A percentile compares a stretch with the other conserved stretches of the same genome.
These are phyloP conservation scores for Stenodema calcarata DNA, from an alignment of 2,888 invertebrate species.

Conservation along the genomic window DNA sequence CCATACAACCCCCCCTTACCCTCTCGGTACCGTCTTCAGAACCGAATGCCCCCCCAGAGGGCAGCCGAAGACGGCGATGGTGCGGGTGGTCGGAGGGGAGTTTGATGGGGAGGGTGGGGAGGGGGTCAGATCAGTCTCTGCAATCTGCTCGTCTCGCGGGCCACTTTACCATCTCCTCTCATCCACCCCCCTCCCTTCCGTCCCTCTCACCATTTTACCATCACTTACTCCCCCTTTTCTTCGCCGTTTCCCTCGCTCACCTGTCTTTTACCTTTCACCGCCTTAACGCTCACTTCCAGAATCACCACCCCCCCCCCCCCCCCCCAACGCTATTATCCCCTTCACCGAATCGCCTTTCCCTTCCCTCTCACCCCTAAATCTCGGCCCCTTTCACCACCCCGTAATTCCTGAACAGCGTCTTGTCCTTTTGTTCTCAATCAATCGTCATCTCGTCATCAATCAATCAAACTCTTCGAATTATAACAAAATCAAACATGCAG, in stretches of 20 bases:
- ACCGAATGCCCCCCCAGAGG: slow-evolving; percentile 4
- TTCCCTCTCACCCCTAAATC: too few relatives aligned
- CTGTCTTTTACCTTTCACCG: slow-evolving; percentile 21
- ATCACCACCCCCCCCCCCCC: too few relatives aligned
- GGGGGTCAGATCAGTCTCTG: slow-evolving; percentile 39
- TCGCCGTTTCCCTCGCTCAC: neutral
- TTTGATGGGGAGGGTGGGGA: neutral
- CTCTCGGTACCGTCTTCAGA: neutral
- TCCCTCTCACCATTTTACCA: neutral
- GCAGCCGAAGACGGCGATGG: neutral
- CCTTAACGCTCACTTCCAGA: too few relatives aligned
- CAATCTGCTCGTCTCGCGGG: slow-evolving; percentile 43
- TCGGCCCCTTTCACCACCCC: too few relatives aligned
- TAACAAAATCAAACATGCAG: too few relatives aligned
- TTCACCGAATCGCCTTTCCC: too few relatives aligned
- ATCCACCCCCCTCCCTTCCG: slow-evolving; percentile 16
- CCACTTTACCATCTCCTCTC: slow-evolving; percentile 37
- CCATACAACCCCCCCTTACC: neutral
- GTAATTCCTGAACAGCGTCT: too few relatives aligned
- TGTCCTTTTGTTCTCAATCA: too few relatives aligned
- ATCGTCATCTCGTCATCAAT: too few relatives aligned
- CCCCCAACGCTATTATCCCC: too few relatives aligned
- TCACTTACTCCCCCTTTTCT: neutral
- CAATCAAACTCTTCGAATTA: too few relatives aligned
- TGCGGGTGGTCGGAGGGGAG: neutral